A percentile compares a stretch with the other conserved stretches of the same genome.
Conservation (phyloP, 2,797 vertebrate species). For the Erpetoichthys calabaricus region DNA sequence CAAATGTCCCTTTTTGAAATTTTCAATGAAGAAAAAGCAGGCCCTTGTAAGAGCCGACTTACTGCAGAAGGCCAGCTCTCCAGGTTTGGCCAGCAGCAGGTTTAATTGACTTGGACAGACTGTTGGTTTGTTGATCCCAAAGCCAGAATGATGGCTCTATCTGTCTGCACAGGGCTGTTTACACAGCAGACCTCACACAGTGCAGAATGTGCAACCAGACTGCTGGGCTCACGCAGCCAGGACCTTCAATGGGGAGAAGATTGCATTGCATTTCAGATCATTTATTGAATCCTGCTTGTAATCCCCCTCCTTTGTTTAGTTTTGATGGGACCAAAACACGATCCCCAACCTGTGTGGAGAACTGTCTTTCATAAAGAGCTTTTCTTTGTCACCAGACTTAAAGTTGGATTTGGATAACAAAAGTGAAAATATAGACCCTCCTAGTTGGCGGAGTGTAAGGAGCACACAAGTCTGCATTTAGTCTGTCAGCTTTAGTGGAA, state of each 20-base stretch:
- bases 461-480: too few species aligned
- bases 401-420: too few species aligned
- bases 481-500: too few species aligned
- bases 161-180: conserved; percentile 87
- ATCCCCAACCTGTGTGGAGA: conserved; percentile 45
- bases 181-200: conserved; percentile 91
- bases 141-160: conserved; percentile 75
- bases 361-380: conserved; percentile 33
- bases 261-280: conserved; percentile 82
- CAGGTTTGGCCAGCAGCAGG: conserved; percentile 39
- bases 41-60: neutral
- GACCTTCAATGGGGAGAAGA: conserved; percentile 54
- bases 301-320: conserved; percentile 57
- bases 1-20: neutral
- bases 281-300: conserved; percentile 81
- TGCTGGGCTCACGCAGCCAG: conserved; percentile 48
- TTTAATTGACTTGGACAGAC: conserved; percentile 79
- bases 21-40: neutral
- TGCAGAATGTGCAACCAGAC: conserved; percentile 70
- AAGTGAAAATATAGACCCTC: conserved; percentile 32
- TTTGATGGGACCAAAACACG: conserved; percentile 53
- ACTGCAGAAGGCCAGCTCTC: conserved; percentile 20
- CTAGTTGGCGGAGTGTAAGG: conserved; percentile 18
- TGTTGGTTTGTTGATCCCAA: conserved; percentile 82
- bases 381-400: conserved; percentile 9